Base-by-base conservation (phyloP, 2,888 invertebrate genomes). In the Dasysyrphus albostriatus region DNA sequence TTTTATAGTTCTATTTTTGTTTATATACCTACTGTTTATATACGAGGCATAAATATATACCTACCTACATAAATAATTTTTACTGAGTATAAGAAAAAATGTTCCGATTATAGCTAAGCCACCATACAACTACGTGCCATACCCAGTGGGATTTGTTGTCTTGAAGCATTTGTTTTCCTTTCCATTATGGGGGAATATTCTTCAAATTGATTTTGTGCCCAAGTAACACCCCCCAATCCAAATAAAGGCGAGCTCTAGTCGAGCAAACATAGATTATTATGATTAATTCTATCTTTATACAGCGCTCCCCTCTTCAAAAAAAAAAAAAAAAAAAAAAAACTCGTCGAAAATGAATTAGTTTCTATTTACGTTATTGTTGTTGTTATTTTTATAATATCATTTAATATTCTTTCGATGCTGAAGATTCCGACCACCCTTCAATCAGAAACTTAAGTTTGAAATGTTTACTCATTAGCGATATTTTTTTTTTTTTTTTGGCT, bases 291-390 rank as follows among this genome's bases (percentile, higher is more conserved):
- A 10, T 59, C 56, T 51, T 8, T 59, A 49, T 47, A 69, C 70
- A 42, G 34, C 19, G 59, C 47, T 5, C 59, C 34, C 24, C 24
- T 24, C 24, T 24, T 54, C 51, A 24, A 14, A 16, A 58, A 16
- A 67, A n/a, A n/a, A n/a, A 24, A 14, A 16, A 58, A 16, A 67
- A 24, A 14, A 16, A 58, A 16, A 67, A 70, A 67, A 47, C 85
- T 85, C 82, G 42, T 85, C 69, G 82, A 85, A 83, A 87, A 79
- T 83, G 78, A 87, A 83, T 87, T 87, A 82, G 51, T 72, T 87
- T 83, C 70, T 61, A 82, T 83, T 83, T 65, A 75, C 44, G 10
- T 69, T 39, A 51, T 19, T 65, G 61, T 59, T 80, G 47, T 73
- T 59, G 59, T 61, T 39, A 7, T 10, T 58, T 37, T 19, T 39